Evolutionary conservation across 2,113 vertebrate species (phyloP), one percentile per base, ranked within the genome.

Genomic region (Suncus etruscus): DNA sequence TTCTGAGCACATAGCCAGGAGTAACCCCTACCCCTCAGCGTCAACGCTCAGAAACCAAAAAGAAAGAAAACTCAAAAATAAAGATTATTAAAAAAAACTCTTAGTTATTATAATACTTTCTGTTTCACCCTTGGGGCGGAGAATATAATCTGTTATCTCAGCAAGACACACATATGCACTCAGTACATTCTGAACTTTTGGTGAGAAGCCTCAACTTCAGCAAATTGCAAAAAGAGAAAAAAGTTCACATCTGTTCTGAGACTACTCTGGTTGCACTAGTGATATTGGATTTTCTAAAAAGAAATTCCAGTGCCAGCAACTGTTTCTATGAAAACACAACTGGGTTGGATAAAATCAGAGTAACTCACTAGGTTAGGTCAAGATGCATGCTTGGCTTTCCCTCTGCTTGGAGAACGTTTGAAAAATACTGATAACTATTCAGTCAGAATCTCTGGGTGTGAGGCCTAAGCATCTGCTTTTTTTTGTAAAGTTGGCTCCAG

Each of bases 201-300:
- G 8, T 78, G 50, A 68, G 15, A 73, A 11, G 65, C n/a, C 31
- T 74, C 83, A 25, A 47, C 72, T 84, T 86, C 81, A 86, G 66
- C 31, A 90, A 93, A 84, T 73, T 54, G 74, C n/a, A 65, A 84
- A 70, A 80, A 73, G 65, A 95, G 66, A 68, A 54, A 89, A 74
- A 88, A 88, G 31, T 31, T 89, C 78, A 89, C 85, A 73, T 94
- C 70, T 92, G 85, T 87, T 92, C 91, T 89, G 87, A 94, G 87
- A 75, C 1, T 61, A 76, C 75, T 94, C 90, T 73, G 65, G 84
- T 75, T 74, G 87, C 45, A 72, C 16, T 25, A 79, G 29, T 63
- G 47, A 87, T 81, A 85, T 0, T 92, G 78, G 65, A 89, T 89
- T 94, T 92, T 92, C 79, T 78, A n/a, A 85, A 93, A 91, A 94